Evolutionary conservation across 2,797 vertebrate genomes (phyloP).

Genomic region (Furcifer pardalis): DNA sequence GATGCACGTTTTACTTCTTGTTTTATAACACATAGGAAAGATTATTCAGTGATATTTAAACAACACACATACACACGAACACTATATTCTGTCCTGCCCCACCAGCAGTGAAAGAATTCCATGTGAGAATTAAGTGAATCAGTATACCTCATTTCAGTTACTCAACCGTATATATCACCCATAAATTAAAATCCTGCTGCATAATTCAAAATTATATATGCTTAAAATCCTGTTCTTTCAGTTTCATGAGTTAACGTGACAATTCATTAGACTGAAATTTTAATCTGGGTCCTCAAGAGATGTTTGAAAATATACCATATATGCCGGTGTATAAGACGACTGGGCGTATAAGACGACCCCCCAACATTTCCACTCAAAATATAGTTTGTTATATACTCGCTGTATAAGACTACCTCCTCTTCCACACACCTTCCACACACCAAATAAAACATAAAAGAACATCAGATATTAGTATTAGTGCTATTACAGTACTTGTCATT

Average conservation of each 20-base stretch:
- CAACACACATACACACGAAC: constrained; percentile 3
- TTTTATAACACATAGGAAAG: constrained; percentile 30
- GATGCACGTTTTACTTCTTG: neutral
- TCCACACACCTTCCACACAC: too few relatives aligned
- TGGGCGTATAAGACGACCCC: too few relatives aligned
- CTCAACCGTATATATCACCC: constrained; percentile 29
- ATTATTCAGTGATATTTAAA: constrained; percentile 25
- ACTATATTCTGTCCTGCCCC: fast-evolving
- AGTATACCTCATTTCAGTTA: constrained; percentile 17
- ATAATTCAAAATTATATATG: constrained; percentile 58
- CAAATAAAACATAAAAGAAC: too few relatives aligned
- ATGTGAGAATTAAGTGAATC: constrained; percentile 10
- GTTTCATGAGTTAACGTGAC: constrained; percentile 37
- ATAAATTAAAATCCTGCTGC: constrained; percentile 51
- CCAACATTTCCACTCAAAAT: too few relatives aligned
- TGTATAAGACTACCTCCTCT: too few relatives aligned
- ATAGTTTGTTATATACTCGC: too few relatives aligned
- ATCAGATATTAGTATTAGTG: too few relatives aligned
- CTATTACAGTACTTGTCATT: too few relatives aligned
- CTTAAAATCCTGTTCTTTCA: constrained; percentile 29
- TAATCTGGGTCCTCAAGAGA: constrained; percentile 53
- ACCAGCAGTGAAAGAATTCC: constrained; percentile 21
- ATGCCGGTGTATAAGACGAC: too few relatives aligned
- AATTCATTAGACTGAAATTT: constrained; percentile 21
- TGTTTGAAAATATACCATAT: constrained; percentile 64